phyloP scores from a whole-genome alignment of 2,113 vertebrate species.

The Stictonetta naevosa region DNA sequence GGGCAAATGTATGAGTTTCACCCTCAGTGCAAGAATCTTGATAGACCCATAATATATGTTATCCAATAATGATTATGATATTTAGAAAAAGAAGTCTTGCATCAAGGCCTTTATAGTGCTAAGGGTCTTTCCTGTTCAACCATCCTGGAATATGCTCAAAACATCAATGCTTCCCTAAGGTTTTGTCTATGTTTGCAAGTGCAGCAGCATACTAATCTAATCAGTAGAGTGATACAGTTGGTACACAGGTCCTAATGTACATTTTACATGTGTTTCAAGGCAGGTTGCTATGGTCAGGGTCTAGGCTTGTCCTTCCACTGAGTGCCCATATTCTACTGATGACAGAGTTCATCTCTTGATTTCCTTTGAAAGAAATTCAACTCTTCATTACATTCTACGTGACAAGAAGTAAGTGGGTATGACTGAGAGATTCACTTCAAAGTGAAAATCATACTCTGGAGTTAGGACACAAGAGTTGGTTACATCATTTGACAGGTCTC shows the following conservation, averaged over 20 bases:
- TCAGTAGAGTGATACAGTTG: fast-evolving
- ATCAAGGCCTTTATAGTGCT: neutral
- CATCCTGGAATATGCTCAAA: neutral
- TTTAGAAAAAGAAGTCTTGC: neutral
- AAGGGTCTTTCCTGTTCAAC: neutral
- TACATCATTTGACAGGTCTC: neutral
- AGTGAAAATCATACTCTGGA: neutral
- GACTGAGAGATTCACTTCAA: neutral
- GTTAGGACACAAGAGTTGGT: neutral
- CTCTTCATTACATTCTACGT: neutral
- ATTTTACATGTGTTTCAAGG: neutral
- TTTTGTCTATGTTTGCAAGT: neutral
- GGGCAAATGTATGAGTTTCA: neutral
- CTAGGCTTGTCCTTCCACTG: neutral
- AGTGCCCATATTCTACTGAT: neutral
- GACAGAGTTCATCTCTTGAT: neutral
- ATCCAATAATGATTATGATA: neutral
- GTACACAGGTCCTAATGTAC: neutral
- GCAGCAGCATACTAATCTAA: neutral
- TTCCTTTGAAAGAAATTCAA: neutral
- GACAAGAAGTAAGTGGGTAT: neutral
- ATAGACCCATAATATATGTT: neutral
- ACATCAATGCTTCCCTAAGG: neutral
- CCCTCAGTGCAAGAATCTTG: neutral
- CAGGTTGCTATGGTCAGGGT: neutral